Percentiles rank a stretch among this genome's conserved stretches.
phyloP scores from a whole-genome alignment of 2,888 invertebrate genomes.

The Parnassius orleans region DNA sequence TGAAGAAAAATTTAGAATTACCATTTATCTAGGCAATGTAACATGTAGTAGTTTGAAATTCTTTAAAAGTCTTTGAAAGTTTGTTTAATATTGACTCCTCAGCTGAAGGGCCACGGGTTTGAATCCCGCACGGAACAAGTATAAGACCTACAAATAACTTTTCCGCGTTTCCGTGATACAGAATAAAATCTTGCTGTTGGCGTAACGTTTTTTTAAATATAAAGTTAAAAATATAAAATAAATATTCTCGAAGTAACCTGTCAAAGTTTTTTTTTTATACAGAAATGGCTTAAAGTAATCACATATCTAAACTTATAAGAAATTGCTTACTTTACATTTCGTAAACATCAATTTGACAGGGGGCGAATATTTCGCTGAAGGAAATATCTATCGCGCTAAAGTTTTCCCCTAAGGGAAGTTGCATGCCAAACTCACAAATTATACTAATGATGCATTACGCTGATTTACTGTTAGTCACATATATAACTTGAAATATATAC shows the following conservation, averaged over 20 bases:
- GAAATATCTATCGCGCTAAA: conserved; percentile 51
- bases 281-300: conserved; percentile 5
- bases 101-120: no score
- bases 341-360: conserved; percentile 28
- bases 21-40: no score
- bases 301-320: conserved; percentile 5
- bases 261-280: neutral
- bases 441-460: conserved; percentile 55
- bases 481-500: conserved; percentile 26
- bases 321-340: conserved; percentile 22
- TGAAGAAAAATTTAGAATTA: neutral
- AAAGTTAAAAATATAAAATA: no score
- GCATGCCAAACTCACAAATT: conserved; percentile 51
- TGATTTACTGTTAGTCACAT: conserved; percentile 40
- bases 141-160: no score
- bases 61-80: no score
- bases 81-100: no score
- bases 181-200: no score
- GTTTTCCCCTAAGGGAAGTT: conserved; percentile 40
- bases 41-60: no score
- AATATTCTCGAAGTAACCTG: no score
- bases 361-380: conserved; percentile 30
- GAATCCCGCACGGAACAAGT: no score
- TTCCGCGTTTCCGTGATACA: no score
- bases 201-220: no score